phyloP scores from a whole-genome alignment of 2,888 invertebrate species.

The Drosophila prostipennis region DNA sequence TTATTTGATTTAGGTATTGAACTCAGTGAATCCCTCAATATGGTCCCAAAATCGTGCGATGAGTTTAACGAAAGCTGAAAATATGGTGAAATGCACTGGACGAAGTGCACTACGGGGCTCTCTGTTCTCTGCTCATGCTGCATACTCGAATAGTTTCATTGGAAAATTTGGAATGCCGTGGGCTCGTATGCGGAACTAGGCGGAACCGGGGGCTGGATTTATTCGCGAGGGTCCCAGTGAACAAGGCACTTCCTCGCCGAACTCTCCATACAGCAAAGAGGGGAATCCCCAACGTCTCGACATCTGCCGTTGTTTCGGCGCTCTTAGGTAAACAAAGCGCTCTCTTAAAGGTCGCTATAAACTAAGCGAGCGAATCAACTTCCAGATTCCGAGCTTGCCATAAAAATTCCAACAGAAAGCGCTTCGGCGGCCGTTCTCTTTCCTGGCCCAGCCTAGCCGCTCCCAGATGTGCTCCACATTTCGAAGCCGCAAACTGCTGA shows the following conservation, averaged over 20 bases:
- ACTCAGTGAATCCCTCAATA: not conserved
- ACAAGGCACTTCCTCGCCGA: not conserved
- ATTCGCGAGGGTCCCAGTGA: not conserved
- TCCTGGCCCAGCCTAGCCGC: not conserved
- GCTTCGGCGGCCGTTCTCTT: not conserved
- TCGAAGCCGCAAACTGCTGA: conserved; percentile 69
- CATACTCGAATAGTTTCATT: conserved; percentile 24
- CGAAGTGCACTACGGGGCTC: conserved; percentile 14
- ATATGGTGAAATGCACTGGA: conserved; percentile 7
- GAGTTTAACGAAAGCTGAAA: not conserved
- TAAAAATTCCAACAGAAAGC: conserved; percentile 41
- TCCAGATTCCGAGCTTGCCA: conserved; percentile 53
- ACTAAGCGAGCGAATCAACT: conserved; percentile 4
- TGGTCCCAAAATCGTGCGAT: not conserved
- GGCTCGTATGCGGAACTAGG: conserved; percentile 3
- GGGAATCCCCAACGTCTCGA: not conserved
- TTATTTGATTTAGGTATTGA: not conserved
- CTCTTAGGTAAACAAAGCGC: conserved; percentile 53
- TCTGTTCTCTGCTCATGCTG: conserved; percentile 40
- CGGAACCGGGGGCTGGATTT: too few species aligned
- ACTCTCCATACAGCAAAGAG: not conserved
- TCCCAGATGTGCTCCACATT: conserved; percentile 50
- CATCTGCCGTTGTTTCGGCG: conserved; percentile 6
- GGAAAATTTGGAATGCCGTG: conserved; percentile 32
- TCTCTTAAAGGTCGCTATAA: conserved; percentile 59